These are phyloP conservation scores for Channallabes apus DNA, from an alignment of 2,797 vertebrate species.

Conservation along the genomic window DNA sequence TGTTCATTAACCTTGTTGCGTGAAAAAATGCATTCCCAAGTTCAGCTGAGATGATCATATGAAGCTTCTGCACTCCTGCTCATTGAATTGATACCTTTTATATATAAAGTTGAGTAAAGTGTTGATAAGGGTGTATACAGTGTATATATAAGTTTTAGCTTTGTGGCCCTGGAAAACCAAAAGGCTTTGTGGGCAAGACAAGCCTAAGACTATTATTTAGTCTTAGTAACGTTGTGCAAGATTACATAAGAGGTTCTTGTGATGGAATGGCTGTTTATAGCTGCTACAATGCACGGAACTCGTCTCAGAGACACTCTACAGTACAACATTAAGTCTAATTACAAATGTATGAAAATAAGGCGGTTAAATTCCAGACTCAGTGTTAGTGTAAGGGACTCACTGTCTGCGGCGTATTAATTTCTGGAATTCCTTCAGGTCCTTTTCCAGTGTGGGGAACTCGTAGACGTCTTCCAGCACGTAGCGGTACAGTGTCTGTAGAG, in stretches of 20 bases:
- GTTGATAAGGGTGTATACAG: too few species aligned
- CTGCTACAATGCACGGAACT: not conserved
- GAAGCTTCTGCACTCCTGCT: too few species aligned
- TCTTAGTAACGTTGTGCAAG: not conserved
- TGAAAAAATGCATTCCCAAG: too few species aligned
- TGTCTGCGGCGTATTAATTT: constrained; percentile 93
- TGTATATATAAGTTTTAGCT: not conserved
- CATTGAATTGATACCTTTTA: too few species aligned
- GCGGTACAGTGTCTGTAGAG: constrained; percentile 86
- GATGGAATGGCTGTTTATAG: not conserved
- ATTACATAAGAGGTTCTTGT: not conserved
- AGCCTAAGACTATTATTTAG: not conserved
- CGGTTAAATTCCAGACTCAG: not conserved
- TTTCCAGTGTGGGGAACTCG: constrained; percentile 92
- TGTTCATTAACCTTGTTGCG: too few species aligned
- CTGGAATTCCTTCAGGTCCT: constrained; percentile 96
- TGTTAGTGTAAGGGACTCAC: constrained; percentile 73
- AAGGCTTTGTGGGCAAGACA: not conserved
- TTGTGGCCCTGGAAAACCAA: not conserved
- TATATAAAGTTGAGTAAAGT: too few species aligned
- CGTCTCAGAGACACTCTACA: too few species aligned
- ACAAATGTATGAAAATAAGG: not conserved
- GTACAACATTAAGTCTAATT: not conserved
- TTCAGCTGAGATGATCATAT: too few species aligned
- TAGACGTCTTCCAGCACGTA: constrained; percentile 94